Base-by-base conservation (phyloP, 2,888 invertebrate genomes). In the Endomychus coccineus region DNA sequence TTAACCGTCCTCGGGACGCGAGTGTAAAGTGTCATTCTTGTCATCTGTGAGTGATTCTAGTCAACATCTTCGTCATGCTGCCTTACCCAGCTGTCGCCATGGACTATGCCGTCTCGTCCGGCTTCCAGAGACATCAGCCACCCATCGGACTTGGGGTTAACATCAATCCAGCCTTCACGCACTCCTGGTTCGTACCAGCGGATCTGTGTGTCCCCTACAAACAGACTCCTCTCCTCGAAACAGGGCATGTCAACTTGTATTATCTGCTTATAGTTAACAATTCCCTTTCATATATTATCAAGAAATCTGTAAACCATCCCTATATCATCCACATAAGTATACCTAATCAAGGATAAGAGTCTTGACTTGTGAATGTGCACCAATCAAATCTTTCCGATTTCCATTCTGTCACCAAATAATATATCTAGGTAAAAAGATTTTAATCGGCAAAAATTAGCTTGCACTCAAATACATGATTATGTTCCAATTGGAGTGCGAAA, bases 101-200 rank as follows among this genome's bases (percentile, higher is more conserved):
- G 88, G 82, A 82, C 77, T 82, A 82, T 68, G 81, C 80, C 57
- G 80, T 73, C 46, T 73, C 65, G 16, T 64, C 67, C 43, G 60
- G 55, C 52, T 64, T 57, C 48, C 56, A 54, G 46, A 49, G 53
- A 38, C 55, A 73, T 36, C 57, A 55, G 36, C 52, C 64, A 36
- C 61, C 64, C 41, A 59, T 66, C 42, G 70, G 64, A 56, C 66
- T 65, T 61, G 66, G 66, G 50, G 64, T 73, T 71, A 77, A 70
- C 74, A 77, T 66, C 75, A 78, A 66, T 49, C 80, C 89, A 62
- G 83, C 83, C 62, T 90, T 89, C 77, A 84, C 87, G 67, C 89
- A 90, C 78, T 89, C 89, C 74, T 90, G 90, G 90, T 86, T 89
- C 80, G 87, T 88, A 71, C 83, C 84, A 74, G 85, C 86, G 82